Evolutionary conservation across 2,797 vertebrate species (phyloP).

Genomic region (Adelosebastes latens): DNA sequence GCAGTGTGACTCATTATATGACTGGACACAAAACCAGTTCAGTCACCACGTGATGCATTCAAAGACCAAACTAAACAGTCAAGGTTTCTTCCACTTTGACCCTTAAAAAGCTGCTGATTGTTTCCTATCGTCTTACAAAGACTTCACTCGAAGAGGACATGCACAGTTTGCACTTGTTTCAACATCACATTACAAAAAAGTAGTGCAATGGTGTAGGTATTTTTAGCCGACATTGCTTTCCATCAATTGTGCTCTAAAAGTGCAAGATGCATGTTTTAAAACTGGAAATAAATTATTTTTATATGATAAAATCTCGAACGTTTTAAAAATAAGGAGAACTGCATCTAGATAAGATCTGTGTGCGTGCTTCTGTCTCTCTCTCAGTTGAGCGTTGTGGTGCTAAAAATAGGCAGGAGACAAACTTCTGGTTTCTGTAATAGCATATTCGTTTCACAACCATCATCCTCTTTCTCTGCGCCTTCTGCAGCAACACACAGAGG

Average conservation of each 20-base stretch:
- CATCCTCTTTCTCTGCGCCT: slow-evolving; percentile 73
- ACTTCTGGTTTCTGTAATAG: slow-evolving; percentile 82
- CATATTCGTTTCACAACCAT: slow-evolving; percentile 78
- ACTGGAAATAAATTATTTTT: not conserved
- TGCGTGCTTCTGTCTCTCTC: slow-evolving; percentile 46
- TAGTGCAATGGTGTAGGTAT: not conserved
- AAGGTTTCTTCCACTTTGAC: slow-evolving; percentile 20
- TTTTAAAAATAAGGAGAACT: slow-evolving; percentile 41
- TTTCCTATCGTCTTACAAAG: slow-evolving; percentile 28
- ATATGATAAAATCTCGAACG: slow-evolving; percentile 35
- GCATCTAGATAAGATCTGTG: slow-evolving; percentile 52
- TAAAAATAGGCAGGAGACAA: slow-evolving; percentile 79
- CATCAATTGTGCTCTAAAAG: not conserved
- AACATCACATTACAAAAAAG: not conserved
- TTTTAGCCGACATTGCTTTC: not conserved
- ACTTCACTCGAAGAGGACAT: not conserved
- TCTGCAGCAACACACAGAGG: slow-evolving; percentile 49
- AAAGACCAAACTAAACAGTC: slow-evolving; percentile 32
- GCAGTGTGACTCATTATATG: slow-evolving; percentile 32
- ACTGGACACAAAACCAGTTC: slow-evolving; percentile 41
- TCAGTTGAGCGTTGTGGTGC: slow-evolving; percentile 51
- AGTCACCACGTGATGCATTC: slow-evolving; percentile 23
- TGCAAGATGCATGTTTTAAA: not conserved
- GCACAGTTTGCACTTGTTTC: not conserved
- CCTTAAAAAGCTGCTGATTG: slow-evolving; percentile 31